Evolutionary conservation across 2,113 vertebrate species (phyloP).

Genomic region (Calyptommatus sinebrachiatus): DNA sequence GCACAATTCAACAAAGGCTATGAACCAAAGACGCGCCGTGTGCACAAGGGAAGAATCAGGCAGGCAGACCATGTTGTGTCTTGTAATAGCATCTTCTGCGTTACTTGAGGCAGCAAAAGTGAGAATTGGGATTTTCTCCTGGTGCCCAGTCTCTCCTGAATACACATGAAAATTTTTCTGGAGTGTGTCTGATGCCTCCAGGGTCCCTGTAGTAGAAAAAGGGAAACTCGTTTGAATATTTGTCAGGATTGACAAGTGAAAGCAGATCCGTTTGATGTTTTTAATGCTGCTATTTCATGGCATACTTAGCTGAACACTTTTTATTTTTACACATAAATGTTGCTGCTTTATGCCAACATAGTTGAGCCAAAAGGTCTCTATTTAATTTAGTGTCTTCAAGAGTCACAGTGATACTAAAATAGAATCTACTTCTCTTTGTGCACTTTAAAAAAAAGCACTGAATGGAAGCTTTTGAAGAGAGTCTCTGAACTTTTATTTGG

Average conservation of each 20-base stretch:
- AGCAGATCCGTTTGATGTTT: constrained; percentile 61
- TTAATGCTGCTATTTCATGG: constrained; percentile 74
- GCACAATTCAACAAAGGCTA: constrained; percentile 53
- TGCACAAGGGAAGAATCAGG: not conserved
- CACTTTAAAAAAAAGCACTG: constrained; percentile 72
- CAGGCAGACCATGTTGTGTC: not conserved
- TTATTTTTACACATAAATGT: constrained; percentile 50
- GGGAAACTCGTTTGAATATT: constrained; percentile 51
- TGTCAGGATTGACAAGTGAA: constrained; percentile 67
- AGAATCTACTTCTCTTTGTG: constrained; percentile 64
- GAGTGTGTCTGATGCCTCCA: constrained; percentile 63
- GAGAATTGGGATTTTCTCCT: not conserved
- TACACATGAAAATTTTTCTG: not conserved
- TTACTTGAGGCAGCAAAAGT: not conserved
- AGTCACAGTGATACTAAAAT: constrained; percentile 56
- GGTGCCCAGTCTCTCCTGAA: not conserved
- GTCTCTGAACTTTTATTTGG: constrained; percentile 33
- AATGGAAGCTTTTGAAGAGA: not conserved
- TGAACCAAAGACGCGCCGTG: not conserved
- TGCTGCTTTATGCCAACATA: constrained; percentile 71
- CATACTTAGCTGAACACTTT: constrained; percentile 59
- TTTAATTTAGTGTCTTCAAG: constrained; percentile 59
- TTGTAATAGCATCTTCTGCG: not conserved
- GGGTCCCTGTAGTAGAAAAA: constrained; percentile 61
- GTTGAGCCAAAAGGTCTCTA: constrained; percentile 70